Evolutionary conservation across 64 coral and sea anemone species (phyloP).

Genomic region (Montipora efflorescens): DNA sequence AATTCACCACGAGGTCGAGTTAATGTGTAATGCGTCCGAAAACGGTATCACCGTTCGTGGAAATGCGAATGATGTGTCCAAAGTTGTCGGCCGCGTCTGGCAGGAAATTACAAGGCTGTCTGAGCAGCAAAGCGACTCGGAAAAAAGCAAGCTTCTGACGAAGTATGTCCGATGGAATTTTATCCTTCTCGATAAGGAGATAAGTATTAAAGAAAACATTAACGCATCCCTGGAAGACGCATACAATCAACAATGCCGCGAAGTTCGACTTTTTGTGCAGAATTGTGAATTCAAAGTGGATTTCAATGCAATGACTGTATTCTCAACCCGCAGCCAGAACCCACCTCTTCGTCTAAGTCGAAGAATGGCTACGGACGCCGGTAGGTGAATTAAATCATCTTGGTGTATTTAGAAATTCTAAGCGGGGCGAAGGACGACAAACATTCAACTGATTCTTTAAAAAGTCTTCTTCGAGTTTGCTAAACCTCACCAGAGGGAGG

Average conservation of each 20-base stretch:
- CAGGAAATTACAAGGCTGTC: neutral
- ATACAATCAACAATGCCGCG: neutral
- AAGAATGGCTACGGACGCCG: neutral
- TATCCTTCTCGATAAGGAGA: constrained; percentile 7
- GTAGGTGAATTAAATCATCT: neutral
- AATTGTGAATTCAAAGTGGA: neutral
- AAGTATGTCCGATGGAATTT: constrained; percentile 23
- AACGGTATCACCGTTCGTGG: neutral
- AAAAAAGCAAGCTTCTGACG: constrained; percentile 15
- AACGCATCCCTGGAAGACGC: constrained; percentile 5
- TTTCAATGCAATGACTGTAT: constrained; percentile 19
- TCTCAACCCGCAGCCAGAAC: neutral
- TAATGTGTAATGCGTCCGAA: neutral
- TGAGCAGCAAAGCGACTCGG: neutral
- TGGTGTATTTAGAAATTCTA: neutral
- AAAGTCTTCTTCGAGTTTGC: too few relatives aligned
- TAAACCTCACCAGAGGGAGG: too few relatives aligned
- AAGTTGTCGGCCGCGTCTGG: neutral
- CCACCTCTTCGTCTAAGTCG: neutral
- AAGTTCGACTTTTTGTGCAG: neutral
- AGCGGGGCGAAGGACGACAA: too few relatives aligned
- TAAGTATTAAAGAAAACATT: neutral
- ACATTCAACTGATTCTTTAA: too few relatives aligned
- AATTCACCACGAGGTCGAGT: neutral
- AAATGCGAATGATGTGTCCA: neutral